Evolutionary conservation across 2,888 invertebrate genomes (phyloP).

Genomic region (Thysanoteuthis rhombus): DNA sequence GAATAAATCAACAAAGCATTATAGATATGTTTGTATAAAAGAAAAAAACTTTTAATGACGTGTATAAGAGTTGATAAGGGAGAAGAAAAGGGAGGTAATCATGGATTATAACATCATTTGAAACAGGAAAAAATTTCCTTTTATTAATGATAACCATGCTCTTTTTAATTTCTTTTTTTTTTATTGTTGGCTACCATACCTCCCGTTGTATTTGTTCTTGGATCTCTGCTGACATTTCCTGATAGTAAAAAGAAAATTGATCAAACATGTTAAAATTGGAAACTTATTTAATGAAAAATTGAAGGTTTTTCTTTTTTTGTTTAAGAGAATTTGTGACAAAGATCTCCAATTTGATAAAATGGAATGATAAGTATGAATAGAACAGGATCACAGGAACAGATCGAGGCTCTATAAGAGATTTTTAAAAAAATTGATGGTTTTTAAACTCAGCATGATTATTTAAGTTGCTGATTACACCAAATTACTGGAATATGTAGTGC

Average conservation of each 20-base stretch:
- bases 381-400: background rate
- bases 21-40: background rate
- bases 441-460: background rate
- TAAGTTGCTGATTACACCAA: background rate
- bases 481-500: background rate
- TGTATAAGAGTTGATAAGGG: background rate
- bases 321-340: background rate
- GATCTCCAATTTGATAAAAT: background rate
- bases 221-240: background rate
- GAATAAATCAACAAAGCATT: background rate
- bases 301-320: background rate
- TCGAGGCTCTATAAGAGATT: background rate
- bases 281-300: background rate
- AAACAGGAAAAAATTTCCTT: background rate
- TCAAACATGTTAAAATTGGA: background rate
- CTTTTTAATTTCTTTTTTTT: background rate
- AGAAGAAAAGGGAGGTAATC: background rate
- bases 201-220: background rate
- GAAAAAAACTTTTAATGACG: background rate
- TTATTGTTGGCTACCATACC: background rate
- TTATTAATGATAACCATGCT: background rate
- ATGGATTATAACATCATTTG: background rate
- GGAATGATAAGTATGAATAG: background rate
- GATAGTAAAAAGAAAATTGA: background rate
- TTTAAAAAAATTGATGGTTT: background rate